A percentile compares a stretch with the other conserved stretches of the same genome.
These are phyloP conservation scores for Acropora tenuis DNA, from an alignment of 64 coral and sea anemone genomes.

Conservation along the genomic window DNA sequence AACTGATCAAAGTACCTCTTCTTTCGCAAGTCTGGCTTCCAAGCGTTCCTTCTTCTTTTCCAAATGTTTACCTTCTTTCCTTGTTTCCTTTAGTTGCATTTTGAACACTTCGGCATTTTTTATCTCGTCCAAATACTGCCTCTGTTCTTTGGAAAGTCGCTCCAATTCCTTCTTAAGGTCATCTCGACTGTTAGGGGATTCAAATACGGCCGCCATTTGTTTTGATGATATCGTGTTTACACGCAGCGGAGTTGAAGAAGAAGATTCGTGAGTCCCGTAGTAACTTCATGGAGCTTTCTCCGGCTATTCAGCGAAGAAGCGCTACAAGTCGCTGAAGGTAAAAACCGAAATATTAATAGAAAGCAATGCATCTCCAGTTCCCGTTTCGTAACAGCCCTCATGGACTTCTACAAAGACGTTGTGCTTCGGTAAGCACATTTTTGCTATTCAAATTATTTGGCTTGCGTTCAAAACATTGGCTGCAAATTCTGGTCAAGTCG, in stretches of 20 bases:
- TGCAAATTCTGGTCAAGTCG: not conserved
- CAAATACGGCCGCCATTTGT: not conserved
- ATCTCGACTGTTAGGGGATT: not conserved
- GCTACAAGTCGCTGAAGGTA: not conserved
- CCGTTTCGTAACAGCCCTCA: not conserved
- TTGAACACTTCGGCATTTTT: slow-evolving; percentile 12
- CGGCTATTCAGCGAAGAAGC: not conserved
- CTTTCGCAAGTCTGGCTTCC: not conserved
- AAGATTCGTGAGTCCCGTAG: not conserved
- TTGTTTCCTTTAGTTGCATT: slow-evolving; percentile 18
- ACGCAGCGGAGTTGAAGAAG: not conserved
- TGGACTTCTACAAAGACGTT: not conserved
- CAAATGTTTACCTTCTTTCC: slow-evolving; percentile 27
- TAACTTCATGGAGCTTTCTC: slow-evolving; percentile 24
- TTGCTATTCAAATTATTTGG: not conserved
- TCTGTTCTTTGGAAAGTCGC: not conserved
- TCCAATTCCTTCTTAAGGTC: slow-evolving; percentile 22
- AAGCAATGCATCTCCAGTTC: not conserved
- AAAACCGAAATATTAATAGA: not conserved
- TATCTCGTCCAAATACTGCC: slow-evolving; percentile 15
- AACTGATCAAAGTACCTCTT: not conserved
- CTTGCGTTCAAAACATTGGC: not conserved
- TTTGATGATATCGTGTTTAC: not conserved
- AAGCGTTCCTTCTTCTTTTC: slow-evolving; percentile 17
- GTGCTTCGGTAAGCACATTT: slow-evolving; percentile 10